Conservation (phyloP, 2,888 invertebrate genomes). For the Stenurella melanura region DNA sequence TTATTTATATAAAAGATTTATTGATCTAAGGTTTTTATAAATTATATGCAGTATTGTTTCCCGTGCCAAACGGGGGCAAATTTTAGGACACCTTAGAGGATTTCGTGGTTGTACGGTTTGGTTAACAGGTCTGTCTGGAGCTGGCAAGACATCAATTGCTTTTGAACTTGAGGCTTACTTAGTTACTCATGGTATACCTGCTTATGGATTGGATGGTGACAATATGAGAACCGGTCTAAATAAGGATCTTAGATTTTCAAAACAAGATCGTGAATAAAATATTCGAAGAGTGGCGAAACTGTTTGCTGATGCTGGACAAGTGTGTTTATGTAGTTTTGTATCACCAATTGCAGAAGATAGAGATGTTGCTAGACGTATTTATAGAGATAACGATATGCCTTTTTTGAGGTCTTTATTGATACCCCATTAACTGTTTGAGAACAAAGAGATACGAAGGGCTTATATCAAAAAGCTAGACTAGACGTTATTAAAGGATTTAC, state of each 20-base stretch:
- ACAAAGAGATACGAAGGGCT: constrained; percentile 94
- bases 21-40: constrained; percentile 28
- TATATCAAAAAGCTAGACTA: constrained; percentile 97
- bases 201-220: constrained; percentile 98
- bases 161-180: constrained; percentile 97
- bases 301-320: constrained; percentile 97
- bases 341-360: constrained; percentile 97
- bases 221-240: constrained; percentile 97
- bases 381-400: constrained; percentile 88
- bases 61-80: constrained; percentile 92
- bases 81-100: constrained; percentile 90
- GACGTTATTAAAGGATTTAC: constrained; percentile 81
- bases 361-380: constrained; percentile 91
- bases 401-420: constrained; percentile 98
- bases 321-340: constrained; percentile 97
- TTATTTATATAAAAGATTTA: constrained; percentile 26
- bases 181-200: constrained; percentile 91
- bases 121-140: constrained; percentile 89
- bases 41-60: constrained; percentile 77
- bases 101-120: constrained; percentile 97
- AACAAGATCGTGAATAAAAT: constrained; percentile 96
- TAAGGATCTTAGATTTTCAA: constrained; percentile 95
- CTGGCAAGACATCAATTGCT: constrained; percentile 98
- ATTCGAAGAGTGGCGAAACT: constrained; percentile 96
- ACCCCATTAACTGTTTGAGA: constrained; percentile 97